Evolutionary conservation across 2,113 vertebrate species (phyloP).

Genomic region (Varanus komodoensis): DNA sequence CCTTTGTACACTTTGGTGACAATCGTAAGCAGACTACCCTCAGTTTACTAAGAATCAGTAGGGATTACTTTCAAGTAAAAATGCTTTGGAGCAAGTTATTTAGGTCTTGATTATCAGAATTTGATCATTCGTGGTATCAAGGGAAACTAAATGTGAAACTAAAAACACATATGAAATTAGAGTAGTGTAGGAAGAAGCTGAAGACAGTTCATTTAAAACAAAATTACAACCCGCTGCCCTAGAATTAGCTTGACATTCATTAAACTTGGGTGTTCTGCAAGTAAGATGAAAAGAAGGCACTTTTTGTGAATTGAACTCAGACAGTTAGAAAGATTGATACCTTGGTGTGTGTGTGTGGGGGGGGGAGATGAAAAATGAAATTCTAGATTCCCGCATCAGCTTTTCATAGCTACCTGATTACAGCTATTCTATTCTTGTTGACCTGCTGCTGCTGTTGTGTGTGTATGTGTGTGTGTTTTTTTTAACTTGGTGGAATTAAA

Average conservation of each 20-base stretch:
- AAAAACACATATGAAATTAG: background rate
- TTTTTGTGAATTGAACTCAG: rapidly evolving
- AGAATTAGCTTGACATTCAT: rapidly evolving
- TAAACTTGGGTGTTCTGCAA: background rate
- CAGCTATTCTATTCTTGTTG: constrained; percentile 62
- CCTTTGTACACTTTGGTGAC: background rate
- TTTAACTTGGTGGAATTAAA: constrained; percentile 14
- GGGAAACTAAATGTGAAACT: background rate
- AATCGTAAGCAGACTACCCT: background rate
- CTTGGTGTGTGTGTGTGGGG: background rate
- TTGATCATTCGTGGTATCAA: background rate
- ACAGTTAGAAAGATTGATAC: background rate
- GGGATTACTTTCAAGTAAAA: background rate
- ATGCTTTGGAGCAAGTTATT: background rate
- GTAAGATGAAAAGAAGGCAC: background rate
- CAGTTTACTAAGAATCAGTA: background rate
- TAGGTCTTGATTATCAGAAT: background rate
- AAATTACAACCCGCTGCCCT: background rate
- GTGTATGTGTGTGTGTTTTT: background rate
- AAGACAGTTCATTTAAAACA: background rate
- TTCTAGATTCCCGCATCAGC: constrained; percentile 14
- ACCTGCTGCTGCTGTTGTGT: constrained; percentile 44
- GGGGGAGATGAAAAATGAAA: background rate
- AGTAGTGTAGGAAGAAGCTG: background rate
- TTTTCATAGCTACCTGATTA: constrained; percentile 61